Evolutionary conservation across 2,888 invertebrate species (phyloP).

Genomic region (Nemotelus pantherinus): DNA sequence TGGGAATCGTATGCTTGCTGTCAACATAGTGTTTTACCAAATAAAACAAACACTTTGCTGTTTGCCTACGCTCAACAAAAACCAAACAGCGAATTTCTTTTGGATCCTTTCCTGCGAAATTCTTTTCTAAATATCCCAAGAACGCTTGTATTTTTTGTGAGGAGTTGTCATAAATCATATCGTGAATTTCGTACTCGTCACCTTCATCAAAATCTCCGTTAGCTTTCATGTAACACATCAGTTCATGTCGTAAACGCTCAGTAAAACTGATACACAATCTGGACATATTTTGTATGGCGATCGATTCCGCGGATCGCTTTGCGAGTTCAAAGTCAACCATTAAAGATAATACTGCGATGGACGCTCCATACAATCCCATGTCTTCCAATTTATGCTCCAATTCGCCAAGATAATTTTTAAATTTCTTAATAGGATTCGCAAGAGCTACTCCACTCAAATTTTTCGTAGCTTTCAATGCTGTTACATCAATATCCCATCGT

Average conservation of each 20-base stretch:
- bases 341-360: conserved; percentile 69
- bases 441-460: conserved; percentile 51
- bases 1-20: conserved; percentile 66
- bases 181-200: conserved; percentile 50
- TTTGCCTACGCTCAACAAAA: conserved; percentile 68
- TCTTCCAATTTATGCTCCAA: conserved; percentile 67
- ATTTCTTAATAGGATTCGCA: conserved; percentile 64
- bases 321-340: conserved; percentile 73
- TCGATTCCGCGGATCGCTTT: conserved; percentile 67
- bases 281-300: conserved; percentile 58
- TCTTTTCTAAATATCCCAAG: conserved; percentile 70
- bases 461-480: conserved; percentile 55
- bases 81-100: conserved; percentile 60
- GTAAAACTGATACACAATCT: conserved; percentile 58
- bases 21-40: conserved; percentile 69
- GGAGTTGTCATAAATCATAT: conserved; percentile 68
- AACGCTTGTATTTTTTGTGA: conserved; percentile 73
- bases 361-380: conserved; percentile 70
- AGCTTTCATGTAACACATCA: conserved; percentile 66
- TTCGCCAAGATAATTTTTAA: conserved; percentile 66
- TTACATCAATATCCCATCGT: conserved; percentile 54
- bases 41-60: conserved; percentile 79
- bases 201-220: conserved; percentile 56
- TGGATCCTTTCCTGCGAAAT: conserved; percentile 63
- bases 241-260: conserved; percentile 65